Evolutionary conservation across 2,797 vertebrate genomes (phyloP).

Genomic region (Sebastes trivittatus): DNA sequence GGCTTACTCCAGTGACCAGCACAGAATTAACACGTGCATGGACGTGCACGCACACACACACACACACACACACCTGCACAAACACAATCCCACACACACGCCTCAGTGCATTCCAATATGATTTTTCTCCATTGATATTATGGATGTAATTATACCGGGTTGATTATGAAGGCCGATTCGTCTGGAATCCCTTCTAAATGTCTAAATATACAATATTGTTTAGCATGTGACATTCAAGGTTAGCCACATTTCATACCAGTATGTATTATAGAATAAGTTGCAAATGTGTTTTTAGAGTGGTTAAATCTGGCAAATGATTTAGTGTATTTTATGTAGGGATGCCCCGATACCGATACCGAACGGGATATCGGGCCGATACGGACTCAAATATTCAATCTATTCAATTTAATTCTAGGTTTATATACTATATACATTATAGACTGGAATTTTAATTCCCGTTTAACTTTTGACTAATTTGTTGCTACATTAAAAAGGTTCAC

Average conservation of each 20-base stretch:
- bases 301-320: not conserved
- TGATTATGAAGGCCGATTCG: constrained; percentile 74
- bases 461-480: no score
- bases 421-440: no score
- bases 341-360: no score
- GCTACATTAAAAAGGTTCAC: no score
- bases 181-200: constrained; percentile 68
- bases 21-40: constrained; percentile 77
- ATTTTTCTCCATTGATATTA: constrained; percentile 81
- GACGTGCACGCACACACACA: constrained; percentile 27
- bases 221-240: constrained; percentile 18
- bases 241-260: constrained; percentile 15
- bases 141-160: constrained; percentile 80
- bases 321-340: not conserved
- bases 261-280: constrained; percentile 5
- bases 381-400: no score
- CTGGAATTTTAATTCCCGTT: no score
- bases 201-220: constrained; percentile 60
- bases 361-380: no score
- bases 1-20: constrained; percentile 82
- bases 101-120: constrained; percentile 82
- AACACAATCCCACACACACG: constrained; percentile 47
- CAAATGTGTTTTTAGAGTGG: not conserved
- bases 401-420: no score
- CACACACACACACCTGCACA: constrained; percentile 4